phyloP scores from a whole-genome alignment of 2,113 vertebrate species.

The Caranx ignobilis region DNA sequence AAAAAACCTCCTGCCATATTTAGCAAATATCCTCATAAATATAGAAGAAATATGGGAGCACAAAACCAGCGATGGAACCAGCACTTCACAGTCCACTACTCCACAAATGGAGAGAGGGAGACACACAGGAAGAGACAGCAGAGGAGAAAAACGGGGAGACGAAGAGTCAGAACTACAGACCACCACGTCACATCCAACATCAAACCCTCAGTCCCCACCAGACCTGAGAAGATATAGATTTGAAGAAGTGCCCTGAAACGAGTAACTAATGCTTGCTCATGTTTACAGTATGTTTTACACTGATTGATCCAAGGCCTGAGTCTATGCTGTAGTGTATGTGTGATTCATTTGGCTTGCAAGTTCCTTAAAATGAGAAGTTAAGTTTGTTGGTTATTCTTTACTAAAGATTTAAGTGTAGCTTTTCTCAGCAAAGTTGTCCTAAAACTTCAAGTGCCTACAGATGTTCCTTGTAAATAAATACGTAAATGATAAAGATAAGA shows the following conservation, averaged over 20 bases:
- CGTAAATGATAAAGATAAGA: not conserved
- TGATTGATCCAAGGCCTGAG: not conserved
- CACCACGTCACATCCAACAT: constrained; percentile 81
- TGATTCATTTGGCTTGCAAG: not conserved
- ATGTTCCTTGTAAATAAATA: not conserved
- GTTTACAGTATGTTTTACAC: not conserved
- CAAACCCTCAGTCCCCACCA: constrained; percentile 55
- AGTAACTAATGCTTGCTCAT: not conserved
- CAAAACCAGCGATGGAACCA: constrained; percentile 75
- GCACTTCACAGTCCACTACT: constrained; percentile 78
- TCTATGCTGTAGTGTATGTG: not conserved
- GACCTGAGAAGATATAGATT: constrained; percentile 69
- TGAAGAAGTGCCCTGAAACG: not conserved
- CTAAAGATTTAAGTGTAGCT: not conserved
- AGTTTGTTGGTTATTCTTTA: not conserved
- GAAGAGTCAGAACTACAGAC: constrained; percentile 78
- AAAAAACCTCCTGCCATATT: not conserved
- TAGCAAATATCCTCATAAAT: constrained; percentile 35
- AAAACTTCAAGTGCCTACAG: not conserved
- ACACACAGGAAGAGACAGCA: constrained; percentile 79
- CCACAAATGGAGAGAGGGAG: constrained; percentile 83
- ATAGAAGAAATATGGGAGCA: constrained; percentile 50
- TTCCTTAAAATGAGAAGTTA: not conserved
- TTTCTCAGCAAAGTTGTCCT: not conserved
- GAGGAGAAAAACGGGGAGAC: constrained; percentile 72